Percentiles rank a stretch among this genome's conserved stretches.
phyloP scores from a whole-genome alignment of 2,888 invertebrate genomes.

The Drosophila lacicola region DNA sequence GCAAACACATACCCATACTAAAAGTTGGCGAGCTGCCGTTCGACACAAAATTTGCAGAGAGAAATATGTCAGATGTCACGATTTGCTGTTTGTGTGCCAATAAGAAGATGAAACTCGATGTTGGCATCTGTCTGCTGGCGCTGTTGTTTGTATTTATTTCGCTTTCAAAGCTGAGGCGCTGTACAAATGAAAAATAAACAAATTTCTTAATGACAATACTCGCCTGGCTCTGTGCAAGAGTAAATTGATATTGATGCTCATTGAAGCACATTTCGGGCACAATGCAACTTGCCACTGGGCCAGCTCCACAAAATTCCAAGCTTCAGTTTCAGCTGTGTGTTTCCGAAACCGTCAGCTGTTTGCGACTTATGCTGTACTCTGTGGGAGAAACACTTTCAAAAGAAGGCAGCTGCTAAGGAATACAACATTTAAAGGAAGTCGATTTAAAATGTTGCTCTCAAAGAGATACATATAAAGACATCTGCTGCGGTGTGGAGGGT shows the following conservation, averaged over 20 bases:
- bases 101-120: constrained; percentile 71
- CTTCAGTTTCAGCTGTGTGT: not conserved
- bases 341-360: constrained; percentile 8
- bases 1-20: constrained; percentile 8
- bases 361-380: constrained; percentile 5
- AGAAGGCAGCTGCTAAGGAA: not conserved
- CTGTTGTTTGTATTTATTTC: constrained; percentile 47
- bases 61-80: constrained; percentile 64
- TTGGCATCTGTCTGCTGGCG: constrained; percentile 34
- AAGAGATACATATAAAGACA: too few relatives aligned
- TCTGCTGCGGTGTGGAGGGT: too few relatives aligned
- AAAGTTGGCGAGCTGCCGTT: not conserved
- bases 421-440: too few relatives aligned
- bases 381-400: too few relatives aligned
- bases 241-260: constrained; percentile 70
- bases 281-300: constrained; percentile 20
- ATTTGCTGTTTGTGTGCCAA: constrained; percentile 40
- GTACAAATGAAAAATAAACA: constrained; percentile 77
- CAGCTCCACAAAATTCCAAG: constrained; percentile 16
- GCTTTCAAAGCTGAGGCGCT: constrained; percentile 41
- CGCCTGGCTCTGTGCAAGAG: constrained; percentile 32
- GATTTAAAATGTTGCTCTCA: too few relatives aligned
- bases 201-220: constrained; percentile 74
- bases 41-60: constrained; percentile 13
- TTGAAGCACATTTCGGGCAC: constrained; percentile 43